phyloP scores from a whole-genome alignment of 2,797 vertebrate genomes.

The Steatocranus sp. region DNA sequence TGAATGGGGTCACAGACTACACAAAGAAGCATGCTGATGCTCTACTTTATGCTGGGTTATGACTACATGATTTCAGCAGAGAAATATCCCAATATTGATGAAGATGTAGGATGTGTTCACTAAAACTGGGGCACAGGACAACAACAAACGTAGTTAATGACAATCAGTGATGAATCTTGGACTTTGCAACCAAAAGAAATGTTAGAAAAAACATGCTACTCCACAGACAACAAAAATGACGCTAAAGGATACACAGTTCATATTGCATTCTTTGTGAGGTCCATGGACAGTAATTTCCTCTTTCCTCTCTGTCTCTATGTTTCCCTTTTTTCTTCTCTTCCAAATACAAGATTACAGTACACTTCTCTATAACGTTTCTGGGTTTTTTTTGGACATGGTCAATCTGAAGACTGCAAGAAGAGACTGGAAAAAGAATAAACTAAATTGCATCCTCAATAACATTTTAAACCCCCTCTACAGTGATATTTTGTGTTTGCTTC shows the following conservation, averaged over 20 bases:
- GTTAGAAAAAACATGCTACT: background rate
- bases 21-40: background rate
- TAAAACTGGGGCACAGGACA: background rate
- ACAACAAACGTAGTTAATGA: background rate
- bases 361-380: background rate
- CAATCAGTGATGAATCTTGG: background rate
- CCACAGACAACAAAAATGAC: background rate
- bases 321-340: background rate
- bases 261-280: background rate
- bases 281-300: background rate
- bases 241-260: background rate
- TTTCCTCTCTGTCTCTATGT: background rate
- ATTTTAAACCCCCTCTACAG: conserved; percentile 1
- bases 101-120: background rate
- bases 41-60: background rate
- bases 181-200: background rate
- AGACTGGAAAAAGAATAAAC: background rate
- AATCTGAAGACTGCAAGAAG: background rate
- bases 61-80: background rate
- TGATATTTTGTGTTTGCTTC: conserved; percentile 21
- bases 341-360: background rate
- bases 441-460: conserved; percentile 8
- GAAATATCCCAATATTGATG: background rate
- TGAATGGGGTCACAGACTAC: background rate
- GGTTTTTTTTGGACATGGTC: background rate